A percentile compares a stretch with the other conserved stretches of the same genome.
These are phyloP conservation scores for Xiphydria camelus DNA, from an alignment of 2,888 invertebrate genomes.

Conservation along the genomic window DNA sequence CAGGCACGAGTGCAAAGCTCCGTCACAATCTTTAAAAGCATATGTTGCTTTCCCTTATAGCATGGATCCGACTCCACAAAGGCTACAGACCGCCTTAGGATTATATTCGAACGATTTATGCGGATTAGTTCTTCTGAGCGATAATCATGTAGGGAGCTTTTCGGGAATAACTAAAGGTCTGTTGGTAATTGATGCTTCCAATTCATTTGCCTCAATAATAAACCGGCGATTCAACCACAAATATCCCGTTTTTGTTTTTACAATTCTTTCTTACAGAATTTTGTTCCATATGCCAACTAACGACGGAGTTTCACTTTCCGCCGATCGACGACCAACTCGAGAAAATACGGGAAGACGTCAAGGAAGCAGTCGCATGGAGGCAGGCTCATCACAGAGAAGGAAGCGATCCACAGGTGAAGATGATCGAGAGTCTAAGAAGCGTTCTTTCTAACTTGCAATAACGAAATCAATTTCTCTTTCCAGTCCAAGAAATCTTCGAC, in stretches of 20 bases:
- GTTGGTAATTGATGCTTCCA: not conserved
- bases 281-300: conserved; percentile 71
- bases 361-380: conserved; percentile 62
- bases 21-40: not conserved
- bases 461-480: no score
- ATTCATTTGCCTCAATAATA: no score
- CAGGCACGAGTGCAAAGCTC: no score
- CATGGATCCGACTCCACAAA: conserved; percentile 71
- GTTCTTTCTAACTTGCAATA: not conserved
- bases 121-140: conserved; percentile 83
- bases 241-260: conserved; percentile 3
- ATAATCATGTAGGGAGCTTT: conserved; percentile 65
- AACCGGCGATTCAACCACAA: not conserved
- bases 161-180: conserved; percentile 67
- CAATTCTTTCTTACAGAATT: conserved; percentile 62
- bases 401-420: conserved; percentile 46
- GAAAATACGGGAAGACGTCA: conserved; percentile 65
- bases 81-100: conserved; percentile 90
- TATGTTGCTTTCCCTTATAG: conserved; percentile 40
- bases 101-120: conserved; percentile 91
- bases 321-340: conserved; percentile 84
- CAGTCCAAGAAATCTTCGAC: conserved; percentile 56
- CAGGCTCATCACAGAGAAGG: conserved; percentile 51
- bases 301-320: conserved; percentile 95
- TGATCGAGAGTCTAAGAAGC: not conserved